Conservation (phyloP, 2,797 vertebrate species). For the Malurus splendens region DNA sequence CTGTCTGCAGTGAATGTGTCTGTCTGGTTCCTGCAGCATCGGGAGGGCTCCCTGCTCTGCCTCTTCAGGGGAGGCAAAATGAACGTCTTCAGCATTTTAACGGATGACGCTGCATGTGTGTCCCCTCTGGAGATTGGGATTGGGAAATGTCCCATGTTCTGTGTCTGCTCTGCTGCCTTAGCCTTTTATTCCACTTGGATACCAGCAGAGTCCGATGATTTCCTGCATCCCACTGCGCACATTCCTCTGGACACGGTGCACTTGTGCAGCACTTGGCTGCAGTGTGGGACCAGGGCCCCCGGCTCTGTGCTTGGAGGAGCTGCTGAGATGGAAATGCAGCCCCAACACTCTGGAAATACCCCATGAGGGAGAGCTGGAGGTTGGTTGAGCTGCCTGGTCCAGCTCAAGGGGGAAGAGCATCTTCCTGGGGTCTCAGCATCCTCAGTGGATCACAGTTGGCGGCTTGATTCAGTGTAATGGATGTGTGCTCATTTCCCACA, state of each 20-base stretch:
- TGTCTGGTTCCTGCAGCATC: neutral
- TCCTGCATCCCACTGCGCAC: neutral
- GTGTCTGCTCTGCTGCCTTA: neutral
- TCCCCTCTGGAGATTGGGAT: neutral
- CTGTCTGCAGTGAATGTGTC: neutral
- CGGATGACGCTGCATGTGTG: accelerated
- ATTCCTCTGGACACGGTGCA: neutral
- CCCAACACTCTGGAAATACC: neutral
- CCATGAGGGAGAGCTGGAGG: neutral
- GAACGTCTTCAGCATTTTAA: neutral
- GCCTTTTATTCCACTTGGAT: neutral
- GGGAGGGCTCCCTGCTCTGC: neutral
- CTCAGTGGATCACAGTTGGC: neutral
- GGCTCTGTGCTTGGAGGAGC: neutral
- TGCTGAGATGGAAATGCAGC: neutral
- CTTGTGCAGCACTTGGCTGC: accelerated
- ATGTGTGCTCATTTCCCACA: constrained; percentile 66
- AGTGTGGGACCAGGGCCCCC: neutral
- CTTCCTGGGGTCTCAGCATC: constrained; percentile 11
- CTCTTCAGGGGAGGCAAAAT: neutral
- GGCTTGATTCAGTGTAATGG: constrained; percentile 53
- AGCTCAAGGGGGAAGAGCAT: neutral
- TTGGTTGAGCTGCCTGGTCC: neutral
- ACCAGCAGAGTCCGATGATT: neutral
- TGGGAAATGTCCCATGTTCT: accelerated